Evolutionary conservation across 2,797 vertebrate species (phyloP).

Genomic region (Aldrovandia affinis): DNA sequence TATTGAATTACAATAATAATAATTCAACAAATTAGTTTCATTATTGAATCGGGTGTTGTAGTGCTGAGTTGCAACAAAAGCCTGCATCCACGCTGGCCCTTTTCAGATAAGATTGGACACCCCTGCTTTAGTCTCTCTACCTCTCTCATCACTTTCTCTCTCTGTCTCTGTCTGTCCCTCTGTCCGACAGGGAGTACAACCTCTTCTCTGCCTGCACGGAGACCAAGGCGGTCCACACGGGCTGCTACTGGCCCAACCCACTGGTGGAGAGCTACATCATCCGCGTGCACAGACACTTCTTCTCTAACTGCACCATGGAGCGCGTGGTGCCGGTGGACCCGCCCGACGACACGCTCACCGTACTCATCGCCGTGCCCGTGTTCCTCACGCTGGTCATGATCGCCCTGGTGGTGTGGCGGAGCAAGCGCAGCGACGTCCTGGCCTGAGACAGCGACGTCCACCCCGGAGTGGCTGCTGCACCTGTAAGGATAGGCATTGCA

Average conservation of each 20-base stretch:
- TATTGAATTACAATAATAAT: no score
- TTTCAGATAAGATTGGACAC: no score
- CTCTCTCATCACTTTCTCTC: neutral
- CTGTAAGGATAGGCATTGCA: slow-evolving; percentile 14
- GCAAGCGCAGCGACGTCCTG: slow-evolving; percentile 82
- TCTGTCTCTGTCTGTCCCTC: slow-evolving; percentile 1
- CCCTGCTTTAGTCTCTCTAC: neutral
- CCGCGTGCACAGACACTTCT: slow-evolving; percentile 85
- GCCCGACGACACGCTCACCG: slow-evolving; percentile 78
- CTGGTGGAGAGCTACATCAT: slow-evolving; percentile 86
- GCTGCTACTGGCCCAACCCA: slow-evolving; percentile 92
- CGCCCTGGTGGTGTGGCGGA: slow-evolving; percentile 89
- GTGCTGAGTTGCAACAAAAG: no score
- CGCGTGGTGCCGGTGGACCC: slow-evolving; percentile 78
- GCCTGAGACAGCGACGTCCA: no score
- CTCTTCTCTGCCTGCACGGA: slow-evolving; percentile 86
- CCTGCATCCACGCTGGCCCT: no score
- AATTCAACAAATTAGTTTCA: no score
- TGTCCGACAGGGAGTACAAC: slow-evolving; percentile 80
- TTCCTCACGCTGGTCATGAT: slow-evolving; percentile 87
- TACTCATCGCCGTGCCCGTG: slow-evolving; percentile 83
- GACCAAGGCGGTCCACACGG: slow-evolving; percentile 62
- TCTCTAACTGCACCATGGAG: slow-evolving; percentile 86
- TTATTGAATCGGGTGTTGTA: no score
- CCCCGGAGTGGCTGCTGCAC: no score